Evolutionary conservation across 1,140 invertebrate genomes (phyloP), one percentile per base, ranked within the genome.

Genomic region (Lepidurus packardi): DNA sequence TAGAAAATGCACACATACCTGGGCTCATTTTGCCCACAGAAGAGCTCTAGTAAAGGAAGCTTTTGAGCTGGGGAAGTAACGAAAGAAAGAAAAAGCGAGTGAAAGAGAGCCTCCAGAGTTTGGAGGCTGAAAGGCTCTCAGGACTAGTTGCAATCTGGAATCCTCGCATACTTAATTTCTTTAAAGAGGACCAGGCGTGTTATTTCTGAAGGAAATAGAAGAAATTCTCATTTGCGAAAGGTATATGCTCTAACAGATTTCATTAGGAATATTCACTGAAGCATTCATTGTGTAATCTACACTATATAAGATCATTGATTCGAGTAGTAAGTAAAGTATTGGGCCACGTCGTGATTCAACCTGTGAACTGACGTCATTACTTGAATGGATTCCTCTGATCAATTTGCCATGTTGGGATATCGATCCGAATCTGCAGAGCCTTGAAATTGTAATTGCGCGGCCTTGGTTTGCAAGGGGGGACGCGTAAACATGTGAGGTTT

Each of bases 141-240:
- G 53, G 8, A 65, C 53, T 65, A n/a, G 53, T 13, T 65, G 53
- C 34, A 34, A 34, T 34, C 34, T 34, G 34, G 34, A 34, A 34
- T 34, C 3, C 34, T 34, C 3, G 34, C 34, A 34, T 65, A 16
- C 53, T 65, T 16, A 7, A 65, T 21, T 65, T 9, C 53, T 65
- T 21, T 65, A 7, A 21, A 1, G 53, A 65, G 53, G 53, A 21
- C 53, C 7, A 65, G 53, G 16, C 16, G 13, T 65, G 47, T 65
- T 65, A 65, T 16, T 65, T 65, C 53, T 16, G 16, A 7, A n/a
- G 16, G 21, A 65, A 7, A 65, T 65, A 65, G 13, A 21, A 65
- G 53, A 21, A 65, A 65, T 65, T n/a, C 53, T 65, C 47, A 65
- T n/a, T 65, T 65, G 25, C 25, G n/a, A n/a, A n/a, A n/a, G n/a